Base-by-base conservation (phyloP, 1,140 invertebrate genomes). In the Thaumetopoea pityocampa region DNA sequence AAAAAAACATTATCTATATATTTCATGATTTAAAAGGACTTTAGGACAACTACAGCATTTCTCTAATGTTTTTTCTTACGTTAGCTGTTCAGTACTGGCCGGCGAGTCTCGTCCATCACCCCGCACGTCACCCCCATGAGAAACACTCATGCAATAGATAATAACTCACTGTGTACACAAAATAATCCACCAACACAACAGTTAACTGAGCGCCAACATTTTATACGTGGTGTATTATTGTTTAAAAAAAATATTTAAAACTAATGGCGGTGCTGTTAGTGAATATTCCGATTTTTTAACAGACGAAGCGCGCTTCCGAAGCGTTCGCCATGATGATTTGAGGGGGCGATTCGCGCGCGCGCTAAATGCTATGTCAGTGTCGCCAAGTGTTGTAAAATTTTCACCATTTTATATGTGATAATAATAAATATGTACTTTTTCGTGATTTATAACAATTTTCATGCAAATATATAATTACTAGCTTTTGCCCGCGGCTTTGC, bases 61-160 rank as follows among this genome's bases (percentile, higher is more conserved):
- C 15, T 24, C 14, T 2, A 12, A 20, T 40, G n/a, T 4, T 14
- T 9, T 14, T 41, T 32, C 76, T 69, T 54, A 80, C 73, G 78
- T 82, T 80, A 82, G 69, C 72, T 82, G 73, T 51, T 80, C 76
- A 10, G 71, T 78, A 64, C 71, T 80, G 55, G 73, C 76, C 67
- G 78, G 76, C 53, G 76, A 74, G 49, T 70, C 73, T 49, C 76
- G 67, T 62, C 76, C 76, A 52, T 81, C 74, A 52, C 67, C 68
- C 73, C 71, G 61, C 61, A 55, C 66, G 50, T 59, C 62, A 15
- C 62, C 63, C 43, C 67, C 78, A 82, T 82, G 63, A 33, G 62
- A 47, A 49, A 57, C 73, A 78, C 69, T 74, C 78, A 82, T 80
- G 73, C 78, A 82, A 78, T 63, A 71, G 65, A 67, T 60, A 60